phyloP scores from a whole-genome alignment of 2,888 invertebrate species.

The Orchesella flavescens region DNA sequence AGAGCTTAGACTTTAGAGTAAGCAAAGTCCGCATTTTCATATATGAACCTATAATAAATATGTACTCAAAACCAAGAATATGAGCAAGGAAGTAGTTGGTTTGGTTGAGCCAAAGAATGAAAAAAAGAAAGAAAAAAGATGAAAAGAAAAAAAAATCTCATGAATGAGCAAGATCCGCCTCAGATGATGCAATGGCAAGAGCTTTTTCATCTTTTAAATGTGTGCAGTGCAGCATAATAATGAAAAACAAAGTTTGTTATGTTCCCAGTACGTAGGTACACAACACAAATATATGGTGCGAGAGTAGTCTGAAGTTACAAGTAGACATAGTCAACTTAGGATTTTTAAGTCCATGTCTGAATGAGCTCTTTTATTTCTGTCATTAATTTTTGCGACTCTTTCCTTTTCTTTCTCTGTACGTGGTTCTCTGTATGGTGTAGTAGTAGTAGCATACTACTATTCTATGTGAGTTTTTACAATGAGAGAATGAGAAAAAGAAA shows the following conservation, averaged over 20 bases:
- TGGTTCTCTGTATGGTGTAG: no score
- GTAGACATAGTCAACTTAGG: constrained; percentile 20
- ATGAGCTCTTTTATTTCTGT: constrained; percentile 52
- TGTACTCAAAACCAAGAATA: not conserved
- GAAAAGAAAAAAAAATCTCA: constrained; percentile 5
- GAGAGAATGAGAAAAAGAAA: not conserved
- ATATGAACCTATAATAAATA: not conserved
- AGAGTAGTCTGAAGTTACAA: not conserved
- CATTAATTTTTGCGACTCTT: constrained; percentile 57
- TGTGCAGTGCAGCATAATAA: constrained; percentile 52
- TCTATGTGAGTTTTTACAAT: no score
- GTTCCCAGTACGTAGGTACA: not conserved
- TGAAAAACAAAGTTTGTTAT: constrained; percentile 40
- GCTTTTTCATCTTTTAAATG: constrained; percentile 16
- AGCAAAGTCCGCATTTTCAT: constrained; percentile 32
- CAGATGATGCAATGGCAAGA: constrained; percentile 36
- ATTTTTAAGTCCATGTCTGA: constrained; percentile 38
- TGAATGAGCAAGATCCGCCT: constrained; percentile 34
- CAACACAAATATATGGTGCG: not conserved
- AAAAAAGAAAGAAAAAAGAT: constrained; percentile 18
- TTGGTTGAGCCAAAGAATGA: not conserved
- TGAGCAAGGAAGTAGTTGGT: not conserved
- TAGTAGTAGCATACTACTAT: no score
- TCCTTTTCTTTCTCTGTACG: constrained; percentile 25
- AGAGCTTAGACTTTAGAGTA: constrained; percentile 52